phyloP scores from a whole-genome alignment of 2,113 vertebrate species.

The Galbula dea region DNA sequence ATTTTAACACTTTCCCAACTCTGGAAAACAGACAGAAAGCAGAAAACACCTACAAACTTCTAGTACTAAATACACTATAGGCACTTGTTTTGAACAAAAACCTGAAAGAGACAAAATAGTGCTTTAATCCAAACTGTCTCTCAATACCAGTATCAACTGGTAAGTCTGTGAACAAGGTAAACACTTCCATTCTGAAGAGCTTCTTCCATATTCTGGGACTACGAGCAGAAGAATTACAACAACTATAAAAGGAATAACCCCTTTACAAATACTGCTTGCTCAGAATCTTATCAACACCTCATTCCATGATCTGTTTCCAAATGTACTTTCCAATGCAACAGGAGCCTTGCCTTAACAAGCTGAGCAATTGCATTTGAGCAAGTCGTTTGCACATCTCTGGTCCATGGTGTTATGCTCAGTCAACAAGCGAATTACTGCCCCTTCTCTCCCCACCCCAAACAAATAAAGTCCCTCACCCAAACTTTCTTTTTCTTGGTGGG shows the following conservation, averaged over 20 bases:
- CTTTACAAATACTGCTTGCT: not conserved
- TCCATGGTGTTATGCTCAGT: fast-evolving
- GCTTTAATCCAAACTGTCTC: not conserved
- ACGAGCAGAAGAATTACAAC: not conserved
- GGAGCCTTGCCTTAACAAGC: not conserved
- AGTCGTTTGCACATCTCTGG: not conserved
- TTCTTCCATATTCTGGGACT: not conserved
- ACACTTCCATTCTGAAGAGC: not conserved
- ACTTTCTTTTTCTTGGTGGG: conserved; percentile 98
- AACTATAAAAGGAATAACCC: not conserved
- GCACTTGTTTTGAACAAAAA: not conserved
- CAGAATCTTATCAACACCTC: not conserved
- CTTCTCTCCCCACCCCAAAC: not conserved
- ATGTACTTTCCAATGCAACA: fast-evolving
- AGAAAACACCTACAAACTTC: not conserved
- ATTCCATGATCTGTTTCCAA: not conserved
- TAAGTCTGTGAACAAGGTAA: not conserved
- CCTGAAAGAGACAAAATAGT: not conserved
- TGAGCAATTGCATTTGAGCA: not conserved
- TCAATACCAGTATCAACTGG: fast-evolving
- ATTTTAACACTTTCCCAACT: not conserved
- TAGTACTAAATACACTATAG: not conserved
- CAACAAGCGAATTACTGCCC: not conserved
- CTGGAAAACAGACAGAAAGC: too few species aligned
- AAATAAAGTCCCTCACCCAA: conserved; percentile 80